A percentile compares a stretch with the other conserved stretches of the same genome.
Conservation (phyloP, 2,113 vertebrate species). For the Alethe diademata region DNA sequence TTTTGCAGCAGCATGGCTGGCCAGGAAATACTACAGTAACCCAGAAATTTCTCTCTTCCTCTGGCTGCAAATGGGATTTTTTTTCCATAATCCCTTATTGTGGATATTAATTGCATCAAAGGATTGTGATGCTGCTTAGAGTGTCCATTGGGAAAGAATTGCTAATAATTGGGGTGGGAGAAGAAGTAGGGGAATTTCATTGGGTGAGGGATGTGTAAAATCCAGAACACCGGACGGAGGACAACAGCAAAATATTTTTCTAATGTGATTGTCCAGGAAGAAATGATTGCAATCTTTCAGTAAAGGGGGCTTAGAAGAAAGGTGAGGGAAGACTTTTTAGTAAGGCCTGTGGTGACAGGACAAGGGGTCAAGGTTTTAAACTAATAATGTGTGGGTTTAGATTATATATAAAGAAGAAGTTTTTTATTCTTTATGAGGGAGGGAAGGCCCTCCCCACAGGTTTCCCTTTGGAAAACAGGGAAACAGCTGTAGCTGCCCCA, state of each 20-base stretch:
- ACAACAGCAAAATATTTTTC: neutral
- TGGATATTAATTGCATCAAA: neutral
- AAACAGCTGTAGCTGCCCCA: neutral
- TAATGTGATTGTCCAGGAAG: neutral
- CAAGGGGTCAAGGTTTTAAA: neutral
- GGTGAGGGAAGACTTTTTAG: neutral
- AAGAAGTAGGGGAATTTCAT: neutral
- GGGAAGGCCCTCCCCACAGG: fast-evolving
- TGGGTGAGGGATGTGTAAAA: neutral
- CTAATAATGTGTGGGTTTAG: neutral
- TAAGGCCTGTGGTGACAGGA: fast-evolving
- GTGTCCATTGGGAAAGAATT: neutral
- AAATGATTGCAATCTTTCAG: neutral
- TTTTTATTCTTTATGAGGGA: fast-evolving
- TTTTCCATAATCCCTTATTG: neutral
- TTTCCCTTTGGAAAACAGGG: neutral
- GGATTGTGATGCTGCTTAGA: neutral
- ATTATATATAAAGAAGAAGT: fast-evolving
- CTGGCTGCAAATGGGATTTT: neutral
- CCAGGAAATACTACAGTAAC: neutral
- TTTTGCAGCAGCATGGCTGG: neutral
- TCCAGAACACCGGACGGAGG: neutral
- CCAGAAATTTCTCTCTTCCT: neutral
- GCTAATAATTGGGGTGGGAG: neutral
- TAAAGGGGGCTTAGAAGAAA: neutral